Evolutionary conservation across 2,113 vertebrate species (phyloP), one percentile per base, ranked within the genome.

Genomic region (Odontesthes bonariensis): DNA sequence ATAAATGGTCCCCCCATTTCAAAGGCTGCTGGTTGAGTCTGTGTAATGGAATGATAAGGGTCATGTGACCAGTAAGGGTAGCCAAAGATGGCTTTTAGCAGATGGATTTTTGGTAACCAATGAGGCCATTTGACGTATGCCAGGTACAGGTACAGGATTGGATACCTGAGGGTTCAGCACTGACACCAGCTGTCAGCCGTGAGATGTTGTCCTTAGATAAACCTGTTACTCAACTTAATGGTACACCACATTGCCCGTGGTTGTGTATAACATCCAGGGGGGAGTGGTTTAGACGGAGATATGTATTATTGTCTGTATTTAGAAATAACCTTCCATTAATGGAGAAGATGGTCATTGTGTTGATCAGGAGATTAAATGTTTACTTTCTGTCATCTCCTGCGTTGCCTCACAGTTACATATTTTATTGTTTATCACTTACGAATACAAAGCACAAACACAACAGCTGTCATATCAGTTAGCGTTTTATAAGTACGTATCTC

Each of bases 51-150:
- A 31, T 8, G 59, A 59, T 65, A 47, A 55, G 31, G 67, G 61
- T 73, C 55, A 73, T 64, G 54, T 81, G 74, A 68, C 71, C 1
- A 6, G 14, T 6, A 51, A 56, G 55, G 63, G 12, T 38, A 9
- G 47, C 23, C 23, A 68, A 54, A 70, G 1, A n/a, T 27, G 47
- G 3, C 66, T 49, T 16, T 49, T 27, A 12, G 20, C 8, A 0
- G 20, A 13, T 14, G 22, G 35, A 14, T 11, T 40, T 54, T 19
- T 11, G 14, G 49, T 57, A 14, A 23, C 27, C 19, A 47, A 14
- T 12, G n/a, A 19, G 16, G 9, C 38, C 47, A 49, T 8, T 40
- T 42, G 4, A 54, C 23, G 8, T 13, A n/a, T 32, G 5, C 19
- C 19, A 40, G 46, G 51, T 67, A 42, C 5, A 46, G 19, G 8